Evolutionary conservation across 2,888 invertebrate species (phyloP).

Genomic region (Volucella zonaria): DNA sequence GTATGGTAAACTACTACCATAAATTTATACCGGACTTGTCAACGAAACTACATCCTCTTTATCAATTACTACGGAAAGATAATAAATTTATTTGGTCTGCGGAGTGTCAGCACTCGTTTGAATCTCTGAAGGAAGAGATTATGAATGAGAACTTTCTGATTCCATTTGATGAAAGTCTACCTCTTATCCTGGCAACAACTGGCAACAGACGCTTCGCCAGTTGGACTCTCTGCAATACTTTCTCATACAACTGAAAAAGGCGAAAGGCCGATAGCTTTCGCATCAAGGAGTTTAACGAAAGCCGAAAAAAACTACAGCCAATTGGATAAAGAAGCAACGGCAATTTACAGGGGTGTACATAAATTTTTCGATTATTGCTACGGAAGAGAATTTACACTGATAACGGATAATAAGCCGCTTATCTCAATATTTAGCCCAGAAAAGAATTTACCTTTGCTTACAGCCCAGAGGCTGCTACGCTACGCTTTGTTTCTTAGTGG

Average conservation of each 20-base stretch:
- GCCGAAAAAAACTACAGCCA: conserved; percentile 67
- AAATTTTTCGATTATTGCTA: conserved; percentile 63
- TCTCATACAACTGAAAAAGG: too few species aligned
- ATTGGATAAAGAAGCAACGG: conserved; percentile 63
- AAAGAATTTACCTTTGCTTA: conserved; percentile 65
- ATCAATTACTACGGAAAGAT: too few species aligned
- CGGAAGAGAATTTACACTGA: conserved; percentile 60
- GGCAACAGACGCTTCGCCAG: too few species aligned
- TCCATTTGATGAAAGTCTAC: too few species aligned
- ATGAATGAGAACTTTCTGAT: conserved; percentile 67
- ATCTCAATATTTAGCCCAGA: conserved; percentile 60
- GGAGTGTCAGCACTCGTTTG: conserved; percentile 73
- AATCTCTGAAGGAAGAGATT: conserved; percentile 76
- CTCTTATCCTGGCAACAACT: too few species aligned
- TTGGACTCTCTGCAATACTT: too few species aligned
- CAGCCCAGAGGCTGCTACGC: conserved; percentile 48
- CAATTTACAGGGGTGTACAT: conserved; percentile 58
- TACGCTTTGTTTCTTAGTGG: conserved; percentile 66
- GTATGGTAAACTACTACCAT: conserved; percentile 9
- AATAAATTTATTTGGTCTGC: too few species aligned
- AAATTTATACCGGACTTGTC: not conserved
- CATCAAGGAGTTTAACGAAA: conserved; percentile 56
- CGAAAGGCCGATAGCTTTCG: too few species aligned
- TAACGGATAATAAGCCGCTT: conserved; percentile 59
- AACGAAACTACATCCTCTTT: too few species aligned